Conservation (phyloP, 2,888 invertebrate genomes). For the Ypsolopha sequella region DNA sequence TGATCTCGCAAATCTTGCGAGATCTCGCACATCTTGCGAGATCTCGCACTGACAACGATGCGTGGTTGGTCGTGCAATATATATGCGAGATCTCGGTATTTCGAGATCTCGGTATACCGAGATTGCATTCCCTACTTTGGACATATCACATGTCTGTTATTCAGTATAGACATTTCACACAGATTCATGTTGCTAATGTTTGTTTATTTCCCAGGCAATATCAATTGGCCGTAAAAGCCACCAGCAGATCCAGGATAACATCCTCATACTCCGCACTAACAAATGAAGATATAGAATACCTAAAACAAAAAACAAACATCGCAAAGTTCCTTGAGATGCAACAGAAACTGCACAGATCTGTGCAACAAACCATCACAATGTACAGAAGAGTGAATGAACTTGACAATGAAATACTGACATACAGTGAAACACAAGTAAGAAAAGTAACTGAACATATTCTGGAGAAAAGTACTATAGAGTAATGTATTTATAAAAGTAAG, state of each 20-base stretch:
- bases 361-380: constrained; percentile 33
- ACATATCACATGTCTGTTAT: too few relatives aligned
- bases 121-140: too few relatives aligned
- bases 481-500: constrained; percentile 2
- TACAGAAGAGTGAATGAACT: constrained; percentile 32
- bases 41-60: too few relatives aligned
- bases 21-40: too few relatives aligned
- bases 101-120: too few relatives aligned
- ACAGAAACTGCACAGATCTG: constrained; percentile 37
- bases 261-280: constrained; percentile 38
- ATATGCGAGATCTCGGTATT: too few relatives aligned
- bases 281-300: constrained; percentile 54
- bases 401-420: constrained; percentile 35
- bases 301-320: constrained; percentile 48
- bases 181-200: background rate
- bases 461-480: constrained; percentile 44
- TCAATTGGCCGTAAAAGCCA: constrained; percentile 35
- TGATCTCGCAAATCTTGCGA: too few relatives aligned
- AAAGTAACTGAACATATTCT: constrained; percentile 45
- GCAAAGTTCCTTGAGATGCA: constrained; percentile 44
- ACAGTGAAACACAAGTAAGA: constrained; percentile 36
- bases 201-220: constrained; percentile 37
- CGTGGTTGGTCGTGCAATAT: too few relatives aligned
- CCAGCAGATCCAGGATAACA: constrained; percentile 32
- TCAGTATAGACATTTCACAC: too few relatives aligned